A percentile compares a stretch with the other conserved stretches of the same genome.
These are phyloP conservation scores for Metaphire vulgaris DNA, from an alignment of 1,140 invertebrate species.

Conservation along the genomic window DNA sequence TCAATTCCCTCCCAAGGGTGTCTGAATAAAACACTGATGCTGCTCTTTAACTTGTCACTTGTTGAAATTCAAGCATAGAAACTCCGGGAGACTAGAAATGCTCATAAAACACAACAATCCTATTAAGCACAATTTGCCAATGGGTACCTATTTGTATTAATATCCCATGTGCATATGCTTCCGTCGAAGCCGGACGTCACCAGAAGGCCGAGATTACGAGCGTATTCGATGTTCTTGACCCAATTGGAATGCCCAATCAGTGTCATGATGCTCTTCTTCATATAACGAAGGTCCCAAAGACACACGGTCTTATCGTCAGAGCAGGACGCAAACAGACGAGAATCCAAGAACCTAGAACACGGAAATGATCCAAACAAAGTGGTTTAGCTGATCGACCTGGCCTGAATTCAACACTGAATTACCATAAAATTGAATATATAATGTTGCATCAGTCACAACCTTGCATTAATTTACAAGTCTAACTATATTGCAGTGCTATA, in stretches of 20 bases:
- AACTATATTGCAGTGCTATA: not conserved
- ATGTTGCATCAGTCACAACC: too few species aligned
- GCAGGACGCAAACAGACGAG: conserved; percentile 80
- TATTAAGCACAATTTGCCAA: too few species aligned
- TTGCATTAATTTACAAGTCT: not conserved
- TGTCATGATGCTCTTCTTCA: conserved; percentile 64
- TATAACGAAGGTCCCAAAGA: conserved; percentile 80
- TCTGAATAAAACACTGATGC: too few species aligned
- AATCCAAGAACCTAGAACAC: conserved; percentile 71
- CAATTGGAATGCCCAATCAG: conserved; percentile 84
- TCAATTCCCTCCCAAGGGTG: too few species aligned
- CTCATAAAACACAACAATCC: too few species aligned
- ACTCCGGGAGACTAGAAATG: too few species aligned
- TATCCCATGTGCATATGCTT: conserved; percentile 88
- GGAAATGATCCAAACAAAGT: conserved; percentile 6
- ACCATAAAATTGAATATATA: too few species aligned
- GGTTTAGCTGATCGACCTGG: not conserved
- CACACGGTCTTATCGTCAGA: conserved; percentile 87
- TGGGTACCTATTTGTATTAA: conserved; percentile 67
- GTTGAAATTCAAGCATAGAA: too few species aligned
- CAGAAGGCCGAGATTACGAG: conserved; percentile 72
- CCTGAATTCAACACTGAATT: not conserved
- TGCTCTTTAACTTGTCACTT: too few species aligned
- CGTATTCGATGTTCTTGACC: conserved; percentile 95
- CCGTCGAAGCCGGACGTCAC: conserved; percentile 88